Evolutionary conservation across 2,888 invertebrate genomes (phyloP).

Genomic region (Sinohyriopsis cumingii): DNA sequence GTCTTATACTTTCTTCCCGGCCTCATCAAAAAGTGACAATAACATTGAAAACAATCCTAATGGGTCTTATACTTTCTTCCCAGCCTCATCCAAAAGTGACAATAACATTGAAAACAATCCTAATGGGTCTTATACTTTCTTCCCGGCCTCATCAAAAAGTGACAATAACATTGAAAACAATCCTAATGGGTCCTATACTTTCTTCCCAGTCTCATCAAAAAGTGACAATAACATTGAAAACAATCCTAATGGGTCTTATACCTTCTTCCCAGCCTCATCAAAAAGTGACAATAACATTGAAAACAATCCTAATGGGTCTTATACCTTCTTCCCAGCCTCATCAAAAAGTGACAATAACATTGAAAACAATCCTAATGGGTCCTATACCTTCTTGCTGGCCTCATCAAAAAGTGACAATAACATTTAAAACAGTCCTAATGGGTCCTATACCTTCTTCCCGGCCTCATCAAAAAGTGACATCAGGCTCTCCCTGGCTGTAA

Average conservation of each 20-base stretch:
- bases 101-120: slow-evolving; percentile 59
- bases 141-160: slow-evolving; percentile 93
- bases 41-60: not conserved
- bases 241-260: slow-evolving; percentile 17
- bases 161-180: slow-evolving; percentile 73
- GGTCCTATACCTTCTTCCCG: slow-evolving; percentile 80
- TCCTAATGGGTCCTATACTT: slow-evolving; percentile 68
- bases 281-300: slow-evolving; percentile 80
- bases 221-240: slow-evolving; percentile 76
- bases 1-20: slow-evolving; percentile 81
- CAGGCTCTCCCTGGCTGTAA: slow-evolving; percentile 92
- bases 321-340: slow-evolving; percentile 88
- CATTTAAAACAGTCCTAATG: not conserved
- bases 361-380: not conserved
- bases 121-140: slow-evolving; percentile 75
- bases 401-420: slow-evolving; percentile 81
- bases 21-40: slow-evolving; percentile 92
- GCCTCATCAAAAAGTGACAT: slow-evolving; percentile 92
- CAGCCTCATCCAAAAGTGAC: slow-evolving; percentile 91
- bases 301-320: not conserved
- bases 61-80: slow-evolving; percentile 79
- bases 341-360: slow-evolving; percentile 85
- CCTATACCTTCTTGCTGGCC: slow-evolving; percentile 84
- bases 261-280: slow-evolving; percentile 92
- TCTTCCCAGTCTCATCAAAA: slow-evolving; percentile 94